These are phyloP conservation scores for Cyphomyrmex costatus DNA, from an alignment of 1,140 invertebrate genomes.

Conservation along the genomic window DNA sequence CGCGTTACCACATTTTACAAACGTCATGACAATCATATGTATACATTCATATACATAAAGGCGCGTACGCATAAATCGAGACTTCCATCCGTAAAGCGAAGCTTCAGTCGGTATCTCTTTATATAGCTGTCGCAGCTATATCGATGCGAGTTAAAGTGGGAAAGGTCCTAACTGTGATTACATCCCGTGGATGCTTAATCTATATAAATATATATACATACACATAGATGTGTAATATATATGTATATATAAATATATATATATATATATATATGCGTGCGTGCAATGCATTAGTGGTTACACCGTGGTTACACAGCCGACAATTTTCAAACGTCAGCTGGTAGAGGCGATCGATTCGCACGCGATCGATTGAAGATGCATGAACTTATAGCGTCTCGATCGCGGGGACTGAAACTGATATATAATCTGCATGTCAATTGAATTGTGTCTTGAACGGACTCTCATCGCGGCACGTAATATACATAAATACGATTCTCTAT, in stretches of 20 bases:
- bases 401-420: background rate
- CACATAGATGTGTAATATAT: no score
- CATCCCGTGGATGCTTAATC: background rate
- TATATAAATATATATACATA: background rate
- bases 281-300: background rate
- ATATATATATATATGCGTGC: background rate
- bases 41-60: background rate
- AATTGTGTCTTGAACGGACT: background rate
- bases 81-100: background rate
- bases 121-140: background rate
- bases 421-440: background rate
- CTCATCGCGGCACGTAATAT: background rate
- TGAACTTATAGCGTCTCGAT: background rate
- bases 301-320: background rate
- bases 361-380: constrained; percentile 12
- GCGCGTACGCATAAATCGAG: background rate
- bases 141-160: background rate
- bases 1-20: constrained; percentile 1
- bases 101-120: background rate
- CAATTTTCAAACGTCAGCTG: constrained; percentile 35
- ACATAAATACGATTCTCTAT: background rate
- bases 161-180: background rate
- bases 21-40: background rate
- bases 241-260: background rate
- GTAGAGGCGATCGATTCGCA: background rate